A percentile compares a stretch with the other conserved stretches of the same genome.
Conservation (phyloP, 1,140 invertebrate genomes). For the Coenobita brevimanus region DNA sequence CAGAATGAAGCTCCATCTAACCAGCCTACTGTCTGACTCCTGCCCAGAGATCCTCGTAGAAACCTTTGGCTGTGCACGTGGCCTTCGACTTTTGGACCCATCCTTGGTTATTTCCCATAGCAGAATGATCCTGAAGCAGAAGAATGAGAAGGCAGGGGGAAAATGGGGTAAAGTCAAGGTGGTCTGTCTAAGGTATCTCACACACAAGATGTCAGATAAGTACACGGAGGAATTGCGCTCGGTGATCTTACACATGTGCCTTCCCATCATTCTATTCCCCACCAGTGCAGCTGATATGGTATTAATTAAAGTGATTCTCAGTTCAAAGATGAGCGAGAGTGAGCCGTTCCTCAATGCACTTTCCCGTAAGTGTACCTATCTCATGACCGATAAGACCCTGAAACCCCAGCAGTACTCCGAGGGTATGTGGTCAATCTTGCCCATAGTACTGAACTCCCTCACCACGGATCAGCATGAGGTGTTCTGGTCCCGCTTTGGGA, state of each 20-base stretch:
- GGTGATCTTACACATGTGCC: not conserved
- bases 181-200: not conserved
- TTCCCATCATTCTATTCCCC: slow-evolving; percentile 23
- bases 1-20: slow-evolving; percentile 7
- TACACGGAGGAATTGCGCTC: not conserved
- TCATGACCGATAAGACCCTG: not conserved
- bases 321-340: not conserved
- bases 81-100: not conserved
- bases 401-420: not conserved
- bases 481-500: not conserved
- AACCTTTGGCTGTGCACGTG: not conserved
- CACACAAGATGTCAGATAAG: not conserved
- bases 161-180: slow-evolving; percentile 1
- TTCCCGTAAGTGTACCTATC: not conserved
- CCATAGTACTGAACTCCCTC: not conserved
- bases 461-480: not conserved
- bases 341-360: not conserved
- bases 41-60: not conserved
- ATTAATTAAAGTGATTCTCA: slow-evolving; percentile 8
- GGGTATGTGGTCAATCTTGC: slow-evolving; percentile 21
- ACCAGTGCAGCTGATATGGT: not conserved
- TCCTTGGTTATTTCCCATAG: not conserved
- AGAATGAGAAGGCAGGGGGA: not conserved
- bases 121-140: not conserved
- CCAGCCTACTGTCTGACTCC: slow-evolving; percentile 26